A percentile compares a stretch with the other conserved stretches of the same genome.
phyloP scores from a whole-genome alignment of 2,888 invertebrate species.

The Diarsia mendica region DNA sequence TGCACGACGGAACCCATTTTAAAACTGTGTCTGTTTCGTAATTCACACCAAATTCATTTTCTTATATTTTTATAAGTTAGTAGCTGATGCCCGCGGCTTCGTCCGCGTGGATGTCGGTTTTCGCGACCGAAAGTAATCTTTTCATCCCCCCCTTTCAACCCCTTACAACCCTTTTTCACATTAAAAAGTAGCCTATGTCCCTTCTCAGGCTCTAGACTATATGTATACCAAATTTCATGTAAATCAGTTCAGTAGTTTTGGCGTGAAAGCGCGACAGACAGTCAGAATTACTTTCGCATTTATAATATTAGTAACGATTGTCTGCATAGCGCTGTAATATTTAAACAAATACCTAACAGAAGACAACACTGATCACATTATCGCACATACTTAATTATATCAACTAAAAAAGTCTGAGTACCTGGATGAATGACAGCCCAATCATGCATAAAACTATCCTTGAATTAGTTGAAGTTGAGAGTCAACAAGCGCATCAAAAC shows the following conservation, averaged over 20 bases:
- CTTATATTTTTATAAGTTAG: background rate
- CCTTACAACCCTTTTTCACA: no score
- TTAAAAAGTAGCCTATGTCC: no score
- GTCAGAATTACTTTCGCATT: no score
- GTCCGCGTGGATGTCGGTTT: no score
- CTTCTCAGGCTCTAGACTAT: no score
- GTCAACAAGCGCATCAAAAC: conserved; percentile 46
- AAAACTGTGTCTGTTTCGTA: background rate
- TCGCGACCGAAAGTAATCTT: no score
- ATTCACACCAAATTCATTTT: background rate
- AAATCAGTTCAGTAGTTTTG: no score
- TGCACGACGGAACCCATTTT: background rate
- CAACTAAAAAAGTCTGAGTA: background rate
- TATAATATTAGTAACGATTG: no score
- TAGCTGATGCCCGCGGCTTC: no score
- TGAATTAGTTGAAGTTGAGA: conserved; percentile 38
- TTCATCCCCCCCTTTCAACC: no score
- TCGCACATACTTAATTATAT: background rate
- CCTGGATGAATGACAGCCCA: conserved; percentile 11
- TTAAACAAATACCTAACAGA: background rate
- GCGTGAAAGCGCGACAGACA: no score
- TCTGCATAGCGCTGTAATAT: background rate
- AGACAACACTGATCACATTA: background rate
- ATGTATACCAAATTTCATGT: no score
- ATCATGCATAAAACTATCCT: conserved; percentile 47